These are phyloP conservation scores for Drosophila recens DNA, from an alignment of 2,888 invertebrate species.

Conservation along the genomic window DNA sequence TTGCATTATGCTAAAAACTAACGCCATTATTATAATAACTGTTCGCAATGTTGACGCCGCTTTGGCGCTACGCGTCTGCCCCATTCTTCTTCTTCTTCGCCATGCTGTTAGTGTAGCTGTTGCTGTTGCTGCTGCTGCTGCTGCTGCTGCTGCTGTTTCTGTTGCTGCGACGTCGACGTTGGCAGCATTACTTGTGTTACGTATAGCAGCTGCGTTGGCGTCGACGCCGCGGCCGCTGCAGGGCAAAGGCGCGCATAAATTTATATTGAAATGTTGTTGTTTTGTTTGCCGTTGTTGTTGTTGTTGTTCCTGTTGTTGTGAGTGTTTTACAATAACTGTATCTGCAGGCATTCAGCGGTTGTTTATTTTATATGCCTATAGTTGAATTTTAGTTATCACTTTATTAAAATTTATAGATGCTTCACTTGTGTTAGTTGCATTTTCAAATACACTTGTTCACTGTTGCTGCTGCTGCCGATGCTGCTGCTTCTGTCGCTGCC, in stretches of 20 bases:
- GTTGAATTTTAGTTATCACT: slow-evolving; percentile 14
- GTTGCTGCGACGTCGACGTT: slow-evolving; percentile 41
- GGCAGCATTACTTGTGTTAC: slow-evolving; percentile 48
- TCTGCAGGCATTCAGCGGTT: slow-evolving; percentile 69
- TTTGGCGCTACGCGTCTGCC: slow-evolving; percentile 20
- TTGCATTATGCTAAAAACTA: slow-evolving; percentile 73
- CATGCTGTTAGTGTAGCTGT: slow-evolving; percentile 22
- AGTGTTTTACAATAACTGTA: slow-evolving; percentile 62
- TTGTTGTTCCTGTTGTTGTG: slow-evolving; percentile 20
- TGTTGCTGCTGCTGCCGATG: not conserved
- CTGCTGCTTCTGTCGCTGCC: not conserved
- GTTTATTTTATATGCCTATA: slow-evolving; percentile 47
- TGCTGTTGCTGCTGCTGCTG: no score
- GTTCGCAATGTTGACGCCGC: slow-evolving; percentile 46
- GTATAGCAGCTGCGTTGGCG: slow-evolving; percentile 32
- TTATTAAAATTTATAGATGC: slow-evolving; percentile 32
- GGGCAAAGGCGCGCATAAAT: slow-evolving; percentile 60
- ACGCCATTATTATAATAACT: slow-evolving; percentile 72
- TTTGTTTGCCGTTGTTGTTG: slow-evolving; percentile 23
- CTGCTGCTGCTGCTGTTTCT: slow-evolving; percentile 28
- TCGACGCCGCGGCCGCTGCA: slow-evolving; percentile 62
- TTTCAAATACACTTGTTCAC: slow-evolving; percentile 16
- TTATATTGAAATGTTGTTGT: slow-evolving; percentile 52
- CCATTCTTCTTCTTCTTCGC: slow-evolving; percentile 4
- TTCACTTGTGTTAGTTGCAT: slow-evolving; percentile 25